A percentile compares a stretch with the other conserved stretches of the same genome.
Evolutionary conservation across 2,797 vertebrate species (phyloP).

Genomic region (Neomorphus geoffroyi): DNA sequence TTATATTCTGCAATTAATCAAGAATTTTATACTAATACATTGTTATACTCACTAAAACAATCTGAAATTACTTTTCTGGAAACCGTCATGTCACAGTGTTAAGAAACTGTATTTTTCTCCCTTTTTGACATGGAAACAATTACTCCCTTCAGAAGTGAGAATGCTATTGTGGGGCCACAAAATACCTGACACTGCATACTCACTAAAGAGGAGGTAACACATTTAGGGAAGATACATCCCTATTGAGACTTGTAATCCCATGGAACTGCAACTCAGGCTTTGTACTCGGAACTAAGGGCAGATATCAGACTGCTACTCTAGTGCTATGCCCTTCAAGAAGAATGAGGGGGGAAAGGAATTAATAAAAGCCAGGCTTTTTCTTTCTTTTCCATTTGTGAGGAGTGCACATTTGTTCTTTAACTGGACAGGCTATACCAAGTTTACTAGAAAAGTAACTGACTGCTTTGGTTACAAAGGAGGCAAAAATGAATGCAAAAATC

Average conservation of each 20-base stretch:
- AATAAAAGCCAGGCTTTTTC: neutral
- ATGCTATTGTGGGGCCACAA: neutral
- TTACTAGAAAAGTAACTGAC: neutral
- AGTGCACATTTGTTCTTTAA: neutral
- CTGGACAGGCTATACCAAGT: neutral
- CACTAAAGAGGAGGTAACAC: neutral
- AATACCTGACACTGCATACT: neutral
- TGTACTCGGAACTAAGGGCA: neutral
- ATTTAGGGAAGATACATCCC: neutral
- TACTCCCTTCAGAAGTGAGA: neutral
- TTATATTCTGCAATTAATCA: neutral
- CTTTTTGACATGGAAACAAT: neutral
- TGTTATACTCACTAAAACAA: neutral
- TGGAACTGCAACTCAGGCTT: neutral
- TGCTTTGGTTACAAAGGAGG: neutral
- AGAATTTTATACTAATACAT: neutral
- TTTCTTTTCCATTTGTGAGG: neutral
- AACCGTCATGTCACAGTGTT: accelerated
- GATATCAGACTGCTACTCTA: neutral
- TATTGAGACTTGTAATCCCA: neutral
- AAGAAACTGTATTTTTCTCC: neutral
- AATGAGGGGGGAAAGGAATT: neutral
- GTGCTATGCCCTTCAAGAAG: neutral
- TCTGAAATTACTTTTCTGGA: neutral
- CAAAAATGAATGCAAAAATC: neutral